These are phyloP conservation scores for Nibea albiflora DNA, from an alignment of 2,113 vertebrate species.

Conservation along the genomic window DNA sequence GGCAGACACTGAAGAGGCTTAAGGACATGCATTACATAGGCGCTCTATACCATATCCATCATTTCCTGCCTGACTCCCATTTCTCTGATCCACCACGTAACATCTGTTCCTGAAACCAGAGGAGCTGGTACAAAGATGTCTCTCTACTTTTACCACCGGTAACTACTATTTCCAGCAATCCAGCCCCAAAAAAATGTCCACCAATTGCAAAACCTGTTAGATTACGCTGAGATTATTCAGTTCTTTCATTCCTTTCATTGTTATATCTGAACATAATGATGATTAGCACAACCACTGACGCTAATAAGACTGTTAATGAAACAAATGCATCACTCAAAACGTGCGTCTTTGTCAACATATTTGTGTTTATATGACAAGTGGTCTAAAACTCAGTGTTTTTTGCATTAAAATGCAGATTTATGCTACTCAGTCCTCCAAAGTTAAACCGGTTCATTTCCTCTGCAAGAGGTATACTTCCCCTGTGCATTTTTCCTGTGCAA, in stretches of 20 bases:
- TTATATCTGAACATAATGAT: neutral
- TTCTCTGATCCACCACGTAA: neutral
- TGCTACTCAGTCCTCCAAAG: neutral
- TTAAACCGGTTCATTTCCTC: neutral
- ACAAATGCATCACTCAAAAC: too few species aligned
- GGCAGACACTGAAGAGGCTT: slow-evolving; percentile 65
- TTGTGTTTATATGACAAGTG: too few species aligned
- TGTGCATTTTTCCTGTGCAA: neutral
- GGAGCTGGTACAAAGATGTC: neutral
- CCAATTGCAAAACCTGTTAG: neutral
- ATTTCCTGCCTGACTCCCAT: slow-evolving; percentile 21
- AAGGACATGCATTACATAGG: slow-evolving; percentile 46
- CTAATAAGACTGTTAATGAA: too few species aligned
- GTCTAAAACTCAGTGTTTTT: too few species aligned
- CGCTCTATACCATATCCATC: slow-evolving; percentile 25
- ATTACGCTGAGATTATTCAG: too few species aligned
- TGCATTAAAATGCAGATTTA: slow-evolving; percentile 1
- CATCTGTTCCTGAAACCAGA: neutral
- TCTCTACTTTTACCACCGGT: neutral
- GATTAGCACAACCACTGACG: neutral
- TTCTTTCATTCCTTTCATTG: neutral
- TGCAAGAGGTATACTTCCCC: neutral
- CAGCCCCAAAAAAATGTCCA: too few species aligned
- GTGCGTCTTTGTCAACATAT: too few species aligned
- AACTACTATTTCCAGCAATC: neutral